Conservation (phyloP, 2,797 vertebrate species). For the Chromis chromis region DNA sequence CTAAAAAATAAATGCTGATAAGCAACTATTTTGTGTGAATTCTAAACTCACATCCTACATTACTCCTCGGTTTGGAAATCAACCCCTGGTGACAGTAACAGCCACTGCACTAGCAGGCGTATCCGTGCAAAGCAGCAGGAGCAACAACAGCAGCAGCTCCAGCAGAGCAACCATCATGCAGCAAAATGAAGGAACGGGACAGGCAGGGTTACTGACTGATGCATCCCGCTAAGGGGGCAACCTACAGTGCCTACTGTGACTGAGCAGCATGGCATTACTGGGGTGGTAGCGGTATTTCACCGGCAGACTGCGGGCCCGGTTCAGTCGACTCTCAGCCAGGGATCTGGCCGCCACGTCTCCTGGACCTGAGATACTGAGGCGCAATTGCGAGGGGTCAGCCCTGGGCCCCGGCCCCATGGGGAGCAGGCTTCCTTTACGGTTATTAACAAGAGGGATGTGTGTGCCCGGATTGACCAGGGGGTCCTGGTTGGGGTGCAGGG, state of each 20-base stretch:
- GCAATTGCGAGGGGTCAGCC: slow-evolving; percentile 74
- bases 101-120: slow-evolving; percentile 51
- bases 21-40: not conserved
- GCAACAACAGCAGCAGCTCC: slow-evolving; percentile 60
- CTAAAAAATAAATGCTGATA: slow-evolving; percentile 20
- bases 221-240: slow-evolving; percentile 83
- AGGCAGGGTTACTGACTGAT: slow-evolving; percentile 80
- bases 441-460: slow-evolving; percentile 87
- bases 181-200: slow-evolving; percentile 70
- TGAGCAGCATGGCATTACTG: slow-evolving; percentile 82
- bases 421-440: slow-evolving; percentile 91
- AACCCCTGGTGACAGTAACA: slow-evolving; percentile 36
- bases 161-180: slow-evolving; percentile 72
- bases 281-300: slow-evolving; percentile 88
- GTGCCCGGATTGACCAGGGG: slow-evolving; percentile 78
- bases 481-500: slow-evolving; percentile 78
- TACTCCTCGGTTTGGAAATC: slow-evolving; percentile 36
- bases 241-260: slow-evolving; percentile 87
- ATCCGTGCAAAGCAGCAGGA: slow-evolving; percentile 69
- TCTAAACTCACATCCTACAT: slow-evolving; percentile 29
- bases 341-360: slow-evolving; percentile 78
- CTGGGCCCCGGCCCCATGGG: slow-evolving; percentile 67
- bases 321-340: slow-evolving; percentile 82
- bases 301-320: slow-evolving; percentile 90
- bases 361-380: slow-evolving; percentile 86